Conservation (phyloP, 2,888 invertebrate genomes). For the Tenthredo scrophulariae region DNA sequence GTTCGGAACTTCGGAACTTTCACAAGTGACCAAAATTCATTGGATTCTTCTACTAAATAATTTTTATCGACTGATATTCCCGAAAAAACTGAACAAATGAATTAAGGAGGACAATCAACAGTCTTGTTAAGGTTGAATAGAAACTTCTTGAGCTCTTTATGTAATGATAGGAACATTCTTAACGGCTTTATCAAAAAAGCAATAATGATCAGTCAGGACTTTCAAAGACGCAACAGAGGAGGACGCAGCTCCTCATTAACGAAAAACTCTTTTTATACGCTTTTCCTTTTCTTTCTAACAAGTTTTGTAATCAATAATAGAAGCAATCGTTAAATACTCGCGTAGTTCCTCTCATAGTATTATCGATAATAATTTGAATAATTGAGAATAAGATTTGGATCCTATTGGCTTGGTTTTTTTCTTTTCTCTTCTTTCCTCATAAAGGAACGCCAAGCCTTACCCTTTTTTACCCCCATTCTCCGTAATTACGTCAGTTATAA, state of each 20-base stretch:
- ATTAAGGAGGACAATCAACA: not conserved
- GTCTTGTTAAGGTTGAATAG: not conserved
- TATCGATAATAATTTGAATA: not conserved
- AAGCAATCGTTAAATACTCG: not conserved
- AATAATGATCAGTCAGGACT: not conserved
- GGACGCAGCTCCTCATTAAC: not conserved
- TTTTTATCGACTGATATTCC: not conserved
- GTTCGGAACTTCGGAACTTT: too few species aligned
- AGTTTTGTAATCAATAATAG: not conserved
- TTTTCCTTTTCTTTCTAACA: too few species aligned
- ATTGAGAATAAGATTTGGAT: not conserved
- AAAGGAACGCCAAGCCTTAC: not conserved
- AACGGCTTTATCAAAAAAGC: not conserved
- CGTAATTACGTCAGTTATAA: constrained; percentile 30
- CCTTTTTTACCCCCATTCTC: not conserved
- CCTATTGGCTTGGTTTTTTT: not conserved
- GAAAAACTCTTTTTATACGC: not conserved
- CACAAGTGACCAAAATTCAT: too few species aligned
- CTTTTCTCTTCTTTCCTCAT: too few species aligned
- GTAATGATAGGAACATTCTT: not conserved
- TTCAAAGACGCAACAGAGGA: not conserved
- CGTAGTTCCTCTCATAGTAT: not conserved
- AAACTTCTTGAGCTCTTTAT: not conserved
- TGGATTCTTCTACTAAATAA: not conserved
- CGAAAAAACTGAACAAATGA: not conserved